Evolutionary conservation across 2,797 vertebrate species (phyloP).

Genomic region (Dendrocincla tyrannina): DNA sequence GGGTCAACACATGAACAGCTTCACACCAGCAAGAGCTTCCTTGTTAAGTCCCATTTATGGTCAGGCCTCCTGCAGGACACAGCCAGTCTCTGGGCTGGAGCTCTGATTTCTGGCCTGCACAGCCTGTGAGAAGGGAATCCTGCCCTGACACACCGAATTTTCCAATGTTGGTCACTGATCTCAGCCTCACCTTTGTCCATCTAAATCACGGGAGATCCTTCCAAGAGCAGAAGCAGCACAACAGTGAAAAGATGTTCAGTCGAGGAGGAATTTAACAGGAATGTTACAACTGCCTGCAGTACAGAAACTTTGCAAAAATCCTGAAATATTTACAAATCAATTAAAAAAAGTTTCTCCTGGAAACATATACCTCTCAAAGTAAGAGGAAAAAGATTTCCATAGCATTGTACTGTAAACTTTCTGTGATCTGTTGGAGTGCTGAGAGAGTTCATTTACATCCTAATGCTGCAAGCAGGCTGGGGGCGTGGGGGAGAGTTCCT

Average conservation of each 20-base stretch:
- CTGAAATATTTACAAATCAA: constrained; percentile 1
- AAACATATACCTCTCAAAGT: constrained; percentile 14
- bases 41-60: not conserved
- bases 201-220: not conserved
- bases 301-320: not conserved
- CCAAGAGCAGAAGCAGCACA: not conserved
- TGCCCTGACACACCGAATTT: not conserved
- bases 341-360: constrained; percentile 14
- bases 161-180: not conserved
- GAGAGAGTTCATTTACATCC: constrained; percentile 62
- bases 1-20: not conserved
- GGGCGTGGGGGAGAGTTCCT: not conserved
- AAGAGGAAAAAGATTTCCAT: constrained; percentile 11
- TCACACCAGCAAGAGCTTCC: not conserved
- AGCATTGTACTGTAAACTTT: not conserved
- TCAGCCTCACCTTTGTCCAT: not conserved
- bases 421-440: not conserved
- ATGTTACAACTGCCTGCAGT: not conserved
- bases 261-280: not conserved
- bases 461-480: constrained; percentile 43
- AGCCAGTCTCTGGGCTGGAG: not conserved
- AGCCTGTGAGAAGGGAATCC: not conserved
- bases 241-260: not conserved
- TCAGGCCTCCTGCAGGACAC: not conserved
- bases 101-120: not conserved